These are phyloP conservation scores for Petrosia ficiformis DNA, from an alignment of 37 sponge, comb jelly and placozoan species.

Conservation along the genomic window DNA sequence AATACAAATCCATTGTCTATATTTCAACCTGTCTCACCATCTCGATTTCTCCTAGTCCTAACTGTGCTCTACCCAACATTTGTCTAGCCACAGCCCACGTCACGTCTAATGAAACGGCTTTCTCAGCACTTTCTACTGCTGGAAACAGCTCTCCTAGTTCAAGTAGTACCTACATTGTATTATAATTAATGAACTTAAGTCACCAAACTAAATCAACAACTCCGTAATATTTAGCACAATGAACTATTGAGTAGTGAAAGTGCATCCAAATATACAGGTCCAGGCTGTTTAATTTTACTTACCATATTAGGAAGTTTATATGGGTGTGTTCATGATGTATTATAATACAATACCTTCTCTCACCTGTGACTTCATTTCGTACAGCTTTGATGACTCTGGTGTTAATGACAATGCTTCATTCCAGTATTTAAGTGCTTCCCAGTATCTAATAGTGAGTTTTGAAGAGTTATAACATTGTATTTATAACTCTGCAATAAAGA, in stretches of 20 bases:
- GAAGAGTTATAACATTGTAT: too few species aligned
- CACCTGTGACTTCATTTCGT: conserved; percentile 88
- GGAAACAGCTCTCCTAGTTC: conserved; percentile 84
- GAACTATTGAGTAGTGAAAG: not conserved
- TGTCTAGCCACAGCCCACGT: conserved; percentile 72
- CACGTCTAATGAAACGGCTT: conserved; percentile 48
- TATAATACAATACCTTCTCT: too few species aligned
- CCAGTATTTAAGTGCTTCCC: conserved; percentile 79
- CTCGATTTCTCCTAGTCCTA: conserved; percentile 84
- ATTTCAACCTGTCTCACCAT: conserved; percentile 64
- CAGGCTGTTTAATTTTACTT: not conserved
- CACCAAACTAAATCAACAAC: not conserved
- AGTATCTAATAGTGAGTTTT: too few species aligned
- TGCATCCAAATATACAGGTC: not conserved
- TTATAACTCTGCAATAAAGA: too few species aligned
- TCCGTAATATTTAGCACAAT: not conserved
- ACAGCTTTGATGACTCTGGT: conserved; percentile 44
- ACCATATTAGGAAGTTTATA: too few species aligned
- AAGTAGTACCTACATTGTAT: conserved; percentile 39
- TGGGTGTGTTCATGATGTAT: not conserved
- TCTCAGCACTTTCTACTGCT: conserved; percentile 83
- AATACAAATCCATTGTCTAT: not conserved
- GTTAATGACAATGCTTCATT: conserved; percentile 74
- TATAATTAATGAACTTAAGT: not conserved
- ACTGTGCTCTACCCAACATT: conserved; percentile 86